Evolutionary conservation across 2,888 invertebrate species (phyloP).

Genomic region (Conistra vaccinii): DNA sequence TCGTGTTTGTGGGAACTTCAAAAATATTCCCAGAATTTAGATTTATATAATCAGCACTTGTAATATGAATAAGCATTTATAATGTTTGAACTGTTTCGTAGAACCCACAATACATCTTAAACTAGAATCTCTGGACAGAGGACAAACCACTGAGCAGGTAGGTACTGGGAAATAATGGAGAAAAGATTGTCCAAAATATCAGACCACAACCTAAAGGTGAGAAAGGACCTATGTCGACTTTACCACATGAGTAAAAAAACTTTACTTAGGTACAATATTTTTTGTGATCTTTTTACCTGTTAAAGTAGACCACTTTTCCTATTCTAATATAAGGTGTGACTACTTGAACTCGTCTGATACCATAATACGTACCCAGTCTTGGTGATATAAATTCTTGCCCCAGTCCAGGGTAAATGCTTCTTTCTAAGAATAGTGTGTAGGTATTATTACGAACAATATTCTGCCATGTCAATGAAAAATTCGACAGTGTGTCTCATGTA

Average conservation of each 20-base stretch:
- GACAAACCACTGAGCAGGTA: neutral
- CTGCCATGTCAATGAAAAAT: neutral
- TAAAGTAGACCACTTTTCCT: neutral
- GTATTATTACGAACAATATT: neutral
- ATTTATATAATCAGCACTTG: neutral
- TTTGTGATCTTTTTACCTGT: neutral
- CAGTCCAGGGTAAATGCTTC: neutral
- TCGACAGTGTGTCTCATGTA: no score
- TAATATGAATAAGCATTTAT: neutral
- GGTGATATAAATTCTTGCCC: neutral
- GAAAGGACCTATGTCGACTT: neutral
- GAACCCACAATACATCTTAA: neutral
- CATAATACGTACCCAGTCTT: no score
- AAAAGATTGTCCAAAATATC: neutral
- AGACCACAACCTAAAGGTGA: neutral
- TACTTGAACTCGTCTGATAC: neutral
- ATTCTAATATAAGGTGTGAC: neutral
- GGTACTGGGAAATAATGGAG: neutral
- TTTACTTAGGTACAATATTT: neutral
- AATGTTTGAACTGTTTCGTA: neutral
- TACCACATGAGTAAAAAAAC: no score
- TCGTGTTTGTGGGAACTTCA: conserved; percentile 16
- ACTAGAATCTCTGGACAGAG: neutral
- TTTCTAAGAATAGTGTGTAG: neutral
- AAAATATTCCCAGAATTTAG: neutral